A percentile compares a stretch with the other conserved stretches of the same genome.
Conservation (phyloP, 2,888 invertebrate genomes). For the Neoaliturus tenellus region DNA sequence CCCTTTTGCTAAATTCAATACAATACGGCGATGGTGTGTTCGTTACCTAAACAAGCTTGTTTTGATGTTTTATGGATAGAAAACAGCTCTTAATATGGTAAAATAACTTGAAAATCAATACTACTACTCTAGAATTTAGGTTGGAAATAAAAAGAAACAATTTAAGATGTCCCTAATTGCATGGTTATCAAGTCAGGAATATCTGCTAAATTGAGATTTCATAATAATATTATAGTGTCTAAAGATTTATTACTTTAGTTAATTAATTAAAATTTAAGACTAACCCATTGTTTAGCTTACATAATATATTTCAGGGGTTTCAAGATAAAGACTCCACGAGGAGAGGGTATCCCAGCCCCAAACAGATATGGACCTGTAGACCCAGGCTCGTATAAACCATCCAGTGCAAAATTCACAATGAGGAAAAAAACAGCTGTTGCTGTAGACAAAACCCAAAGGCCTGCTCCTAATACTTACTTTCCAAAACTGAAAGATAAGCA, state of each 20-base stretch:
- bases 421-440: not conserved
- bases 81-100: too few species aligned
- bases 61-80: too few species aligned
- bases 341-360: slow-evolving; percentile 1
- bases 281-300: not conserved
- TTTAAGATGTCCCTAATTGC: too few species aligned
- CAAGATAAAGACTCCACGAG: not conserved
- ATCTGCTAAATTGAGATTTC: not conserved
- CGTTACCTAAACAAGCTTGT: too few species aligned
- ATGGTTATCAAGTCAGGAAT: not conserved
- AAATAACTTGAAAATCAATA: too few species aligned
- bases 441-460: not conserved
- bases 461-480: slow-evolving; percentile 18
- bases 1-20: too few species aligned
- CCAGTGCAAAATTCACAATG: slow-evolving; percentile 16
- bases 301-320: not conserved
- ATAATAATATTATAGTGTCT: not conserved
- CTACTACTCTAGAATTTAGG: too few species aligned
- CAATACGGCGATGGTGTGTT: too few species aligned
- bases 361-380: slow-evolving; percentile 16
- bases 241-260: not conserved
- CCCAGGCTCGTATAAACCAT: not conserved
- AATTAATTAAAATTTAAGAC: not conserved
- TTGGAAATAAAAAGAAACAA: too few species aligned
- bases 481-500: not conserved